phyloP scores from a whole-genome alignment of 2,113 vertebrate genomes.

The Engraulis encrasicolus region DNA sequence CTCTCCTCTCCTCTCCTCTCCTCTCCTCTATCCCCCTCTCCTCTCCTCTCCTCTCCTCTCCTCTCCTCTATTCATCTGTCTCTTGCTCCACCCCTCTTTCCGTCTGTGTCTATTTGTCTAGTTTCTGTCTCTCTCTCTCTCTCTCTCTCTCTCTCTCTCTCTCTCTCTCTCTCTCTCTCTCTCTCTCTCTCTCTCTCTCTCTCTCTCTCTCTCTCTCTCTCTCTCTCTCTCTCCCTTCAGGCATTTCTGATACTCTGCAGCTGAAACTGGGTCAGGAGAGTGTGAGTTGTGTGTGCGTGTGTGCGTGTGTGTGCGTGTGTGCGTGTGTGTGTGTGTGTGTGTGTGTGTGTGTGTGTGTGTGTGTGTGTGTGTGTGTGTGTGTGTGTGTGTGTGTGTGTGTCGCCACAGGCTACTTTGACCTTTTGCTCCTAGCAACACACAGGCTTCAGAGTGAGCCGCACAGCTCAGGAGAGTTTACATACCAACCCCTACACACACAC shows the following conservation, averaged over 20 bases:
- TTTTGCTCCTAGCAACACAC: neutral
- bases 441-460: neutral
- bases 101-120: too few species aligned
- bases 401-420: neutral
- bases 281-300: neutral
- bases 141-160: neutral
- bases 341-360: neutral
- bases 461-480: slow-evolving; percentile 5
- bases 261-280: neutral
- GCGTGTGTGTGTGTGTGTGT: neutral
- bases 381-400: neutral
- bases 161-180: neutral
- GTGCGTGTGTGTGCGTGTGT: neutral
- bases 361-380: neutral
- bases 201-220: too few species aligned
- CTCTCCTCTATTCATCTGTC: too few species aligned
- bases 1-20: neutral
- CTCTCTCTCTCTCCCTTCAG: neutral
- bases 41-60: too few species aligned
- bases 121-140: neutral
- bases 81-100: too few species aligned
- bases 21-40: neutral
- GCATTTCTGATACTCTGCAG: neutral
- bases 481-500: neutral
- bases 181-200: neutral